These are phyloP conservation scores for Abscondita cerata DNA, from an alignment of 2,888 invertebrate genomes.

Conservation along the genomic window DNA sequence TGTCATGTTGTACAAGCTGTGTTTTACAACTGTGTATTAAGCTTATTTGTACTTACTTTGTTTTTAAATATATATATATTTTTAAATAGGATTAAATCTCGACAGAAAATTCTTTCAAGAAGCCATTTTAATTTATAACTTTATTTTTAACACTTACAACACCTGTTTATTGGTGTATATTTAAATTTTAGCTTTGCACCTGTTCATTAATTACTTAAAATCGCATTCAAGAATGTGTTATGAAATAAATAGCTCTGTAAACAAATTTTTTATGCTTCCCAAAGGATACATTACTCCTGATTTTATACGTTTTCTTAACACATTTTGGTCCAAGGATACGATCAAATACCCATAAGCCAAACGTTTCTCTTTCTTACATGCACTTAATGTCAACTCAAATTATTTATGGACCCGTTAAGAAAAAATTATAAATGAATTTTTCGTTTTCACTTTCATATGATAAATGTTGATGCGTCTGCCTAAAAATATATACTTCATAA, in stretches of 20 bases:
- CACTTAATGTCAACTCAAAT: too few relatives aligned
- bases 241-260: background rate
- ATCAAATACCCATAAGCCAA: too few relatives aligned
- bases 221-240: background rate
- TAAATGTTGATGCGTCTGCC: too few relatives aligned
- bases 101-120: background rate
- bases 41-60: slow-evolving; percentile 30
- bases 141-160: slow-evolving; percentile 7
- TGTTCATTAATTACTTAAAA: slow-evolving; percentile 10
- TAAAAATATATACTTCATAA: too few relatives aligned
- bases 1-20: slow-evolving; percentile 51
- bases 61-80: slow-evolving; percentile 1
- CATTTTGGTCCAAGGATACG: too few relatives aligned
- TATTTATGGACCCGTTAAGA: too few relatives aligned
- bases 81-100: background rate
- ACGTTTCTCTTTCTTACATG: too few relatives aligned
- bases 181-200: slow-evolving; percentile 1
- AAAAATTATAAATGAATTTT: too few relatives aligned
- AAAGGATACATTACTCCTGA: slow-evolving; percentile 2
- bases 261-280: background rate
- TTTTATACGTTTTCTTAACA: background rate
- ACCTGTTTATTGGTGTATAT: slow-evolving; percentile 3
- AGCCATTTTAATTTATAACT: slow-evolving; percentile 8
- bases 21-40: slow-evolving; percentile 37
- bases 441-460: too few relatives aligned